Evolutionary conservation across 1,140 invertebrate species (phyloP).

Genomic region (Solenopsis invicta): DNA sequence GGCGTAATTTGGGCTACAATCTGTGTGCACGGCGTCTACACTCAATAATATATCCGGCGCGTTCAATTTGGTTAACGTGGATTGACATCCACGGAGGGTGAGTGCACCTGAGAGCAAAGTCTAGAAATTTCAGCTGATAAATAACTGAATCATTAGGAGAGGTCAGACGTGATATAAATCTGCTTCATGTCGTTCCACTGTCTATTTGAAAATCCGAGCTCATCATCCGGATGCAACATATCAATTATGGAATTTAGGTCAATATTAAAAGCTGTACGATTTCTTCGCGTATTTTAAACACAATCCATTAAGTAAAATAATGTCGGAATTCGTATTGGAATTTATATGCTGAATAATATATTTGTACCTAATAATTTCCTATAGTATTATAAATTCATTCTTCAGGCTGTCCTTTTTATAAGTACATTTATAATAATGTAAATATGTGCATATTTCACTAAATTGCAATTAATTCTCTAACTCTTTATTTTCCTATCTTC

Average conservation of each 20-base stretch:
- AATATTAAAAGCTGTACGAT: not conserved
- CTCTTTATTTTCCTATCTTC: not conserved
- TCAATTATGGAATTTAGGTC: constrained; percentile 59
- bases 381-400: not conserved
- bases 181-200: not conserved
- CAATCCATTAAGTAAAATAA: not conserved
- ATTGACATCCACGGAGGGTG: constrained; percentile 36
- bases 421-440: not conserved
- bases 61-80: constrained; percentile 35
- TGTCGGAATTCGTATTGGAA: not conserved
- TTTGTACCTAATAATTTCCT: not conserved
- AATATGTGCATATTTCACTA: not conserved
- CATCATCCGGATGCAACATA: constrained; percentile 22
- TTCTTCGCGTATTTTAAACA: constrained; percentile 19
- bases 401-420: not conserved
- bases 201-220: constrained; percentile 33
- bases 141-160: constrained; percentile 45
- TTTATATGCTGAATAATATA: not conserved
- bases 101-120: not conserved
- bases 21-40: not conserved
- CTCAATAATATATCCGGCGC: constrained; percentile 25
- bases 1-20: constrained; percentile 29
- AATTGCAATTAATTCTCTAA: not conserved
- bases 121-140: constrained; percentile 50
- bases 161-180: constrained; percentile 18